These are phyloP conservation scores for Mylabris phalerata DNA, from an alignment of 1,140 invertebrate species.

Conservation along the genomic window DNA sequence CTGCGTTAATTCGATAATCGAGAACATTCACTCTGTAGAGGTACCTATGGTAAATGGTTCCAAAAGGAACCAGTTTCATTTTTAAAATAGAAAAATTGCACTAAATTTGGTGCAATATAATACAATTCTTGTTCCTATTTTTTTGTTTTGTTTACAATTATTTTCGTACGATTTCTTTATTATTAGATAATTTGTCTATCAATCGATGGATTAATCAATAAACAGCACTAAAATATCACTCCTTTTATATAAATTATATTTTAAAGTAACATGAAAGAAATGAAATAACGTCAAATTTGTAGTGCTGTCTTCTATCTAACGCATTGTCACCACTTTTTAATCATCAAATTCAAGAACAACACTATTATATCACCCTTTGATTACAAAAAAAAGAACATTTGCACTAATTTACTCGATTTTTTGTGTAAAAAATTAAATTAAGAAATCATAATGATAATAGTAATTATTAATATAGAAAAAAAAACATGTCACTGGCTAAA, in stretches of 20 bases:
- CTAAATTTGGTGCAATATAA: conserved; percentile 28
- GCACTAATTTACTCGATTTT: conserved; percentile 9
- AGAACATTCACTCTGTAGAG: conserved; percentile 38
- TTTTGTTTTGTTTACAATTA: neutral
- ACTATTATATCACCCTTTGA: no score
- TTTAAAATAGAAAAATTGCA: conserved; percentile 33
- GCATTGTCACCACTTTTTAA: no score
- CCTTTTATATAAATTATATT: no score
- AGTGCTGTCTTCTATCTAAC: no score
- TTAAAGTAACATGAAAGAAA: no score
- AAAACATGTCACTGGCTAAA: conserved; percentile 12
- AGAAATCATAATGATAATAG: neutral
- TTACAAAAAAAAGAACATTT: neutral
- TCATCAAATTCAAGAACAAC: no score
- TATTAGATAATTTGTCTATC: no score
- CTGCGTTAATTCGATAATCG: conserved; percentile 31
- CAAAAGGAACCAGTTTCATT: conserved; percentile 34
- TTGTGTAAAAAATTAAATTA: conserved; percentile 19
- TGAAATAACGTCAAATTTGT: no score
- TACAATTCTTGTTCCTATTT: neutral
- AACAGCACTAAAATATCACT: no score
- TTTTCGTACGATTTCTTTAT: neutral
- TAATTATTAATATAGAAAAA: neutral
- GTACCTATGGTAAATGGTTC: conserved; percentile 40
- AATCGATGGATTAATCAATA: no score